Conservation (phyloP, 1,140 invertebrate species). For the Brachionus manjavacas region DNA sequence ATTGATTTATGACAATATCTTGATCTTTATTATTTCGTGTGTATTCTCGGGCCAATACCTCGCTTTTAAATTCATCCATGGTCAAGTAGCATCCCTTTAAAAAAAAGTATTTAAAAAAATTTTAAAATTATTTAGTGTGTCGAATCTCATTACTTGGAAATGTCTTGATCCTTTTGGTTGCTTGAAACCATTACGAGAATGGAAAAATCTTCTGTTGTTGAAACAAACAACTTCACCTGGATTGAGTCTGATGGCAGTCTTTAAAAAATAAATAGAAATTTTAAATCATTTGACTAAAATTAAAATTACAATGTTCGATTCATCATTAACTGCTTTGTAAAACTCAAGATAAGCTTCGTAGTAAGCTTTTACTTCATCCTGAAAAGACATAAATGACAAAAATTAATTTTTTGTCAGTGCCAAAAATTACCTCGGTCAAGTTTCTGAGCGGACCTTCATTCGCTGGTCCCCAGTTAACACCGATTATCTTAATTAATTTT, state of each 20-base stretch:
- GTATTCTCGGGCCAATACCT: conserved; percentile 40
- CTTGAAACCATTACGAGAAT: conserved; percentile 48
- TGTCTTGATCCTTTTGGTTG: conserved; percentile 49
- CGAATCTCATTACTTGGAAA: conserved; percentile 42
- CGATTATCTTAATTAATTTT: conserved; percentile 46
- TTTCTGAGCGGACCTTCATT: conserved; percentile 50
- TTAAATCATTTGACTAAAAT: not conserved
- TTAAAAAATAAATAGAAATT: not conserved
- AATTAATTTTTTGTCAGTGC: not conserved
- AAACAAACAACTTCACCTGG: conserved; percentile 50
- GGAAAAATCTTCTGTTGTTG: conserved; percentile 52
- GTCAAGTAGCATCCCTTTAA: conserved; percentile 51
- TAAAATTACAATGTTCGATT: conserved; percentile 45
- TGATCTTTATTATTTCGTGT: not conserved
- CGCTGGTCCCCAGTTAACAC: conserved; percentile 51
- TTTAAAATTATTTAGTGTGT: not conserved
- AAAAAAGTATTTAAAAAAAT: not conserved
- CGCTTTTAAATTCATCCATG: conserved; percentile 53
- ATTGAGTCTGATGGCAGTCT: conserved; percentile 48
- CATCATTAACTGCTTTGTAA: conserved; percentile 46
- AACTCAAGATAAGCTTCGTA: conserved; percentile 50
- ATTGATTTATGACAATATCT: not conserved
- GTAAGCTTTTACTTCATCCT: conserved; percentile 50
- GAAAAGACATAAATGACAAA: not conserved
- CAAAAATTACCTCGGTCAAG: conserved; percentile 45